Evolutionary conservation across 2,888 invertebrate genomes (phyloP).

Genomic region (Bombylius major): DNA sequence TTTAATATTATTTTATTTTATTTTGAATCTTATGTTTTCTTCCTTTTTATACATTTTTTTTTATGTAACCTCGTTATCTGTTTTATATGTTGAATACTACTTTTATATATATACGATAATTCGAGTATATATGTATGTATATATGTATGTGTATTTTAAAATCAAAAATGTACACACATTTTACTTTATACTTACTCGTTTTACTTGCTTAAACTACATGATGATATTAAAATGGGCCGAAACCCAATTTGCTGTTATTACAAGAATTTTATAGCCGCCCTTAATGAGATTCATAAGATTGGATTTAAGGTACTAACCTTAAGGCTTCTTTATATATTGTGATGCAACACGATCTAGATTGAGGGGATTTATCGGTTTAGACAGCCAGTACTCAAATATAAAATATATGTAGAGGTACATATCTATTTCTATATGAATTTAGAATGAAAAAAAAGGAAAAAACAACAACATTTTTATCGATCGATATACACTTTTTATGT

Average conservation of each 20-base stretch:
- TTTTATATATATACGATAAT: too few relatives aligned
- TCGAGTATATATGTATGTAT: too few relatives aligned
- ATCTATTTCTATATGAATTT: too few relatives aligned
- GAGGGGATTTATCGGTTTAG: constrained; percentile 4
- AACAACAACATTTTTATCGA: too few relatives aligned
- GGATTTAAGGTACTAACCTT: neutral
- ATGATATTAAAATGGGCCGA: constrained; percentile 19
- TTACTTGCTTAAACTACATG: too few relatives aligned
- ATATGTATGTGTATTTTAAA: neutral
- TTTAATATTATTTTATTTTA: neutral
- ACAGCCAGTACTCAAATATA: neutral
- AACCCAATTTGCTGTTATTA: constrained; percentile 26
- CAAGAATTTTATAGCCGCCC: constrained; percentile 24
- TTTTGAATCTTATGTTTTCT: neutral
- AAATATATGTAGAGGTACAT: too few relatives aligned
- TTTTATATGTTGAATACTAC: too few relatives aligned
- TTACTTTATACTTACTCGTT: too few relatives aligned
- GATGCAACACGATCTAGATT: constrained; percentile 6
- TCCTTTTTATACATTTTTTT: neutral
- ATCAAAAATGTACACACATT: too few relatives aligned
- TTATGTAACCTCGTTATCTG: too few relatives aligned
- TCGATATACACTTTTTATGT: too few relatives aligned
- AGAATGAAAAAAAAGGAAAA: too few relatives aligned
- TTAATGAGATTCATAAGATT: constrained; percentile 27
- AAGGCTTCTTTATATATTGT: neutral